phyloP scores from a whole-genome alignment of 2,797 vertebrate genomes.

The Melanotaenia parkinsoni region DNA sequence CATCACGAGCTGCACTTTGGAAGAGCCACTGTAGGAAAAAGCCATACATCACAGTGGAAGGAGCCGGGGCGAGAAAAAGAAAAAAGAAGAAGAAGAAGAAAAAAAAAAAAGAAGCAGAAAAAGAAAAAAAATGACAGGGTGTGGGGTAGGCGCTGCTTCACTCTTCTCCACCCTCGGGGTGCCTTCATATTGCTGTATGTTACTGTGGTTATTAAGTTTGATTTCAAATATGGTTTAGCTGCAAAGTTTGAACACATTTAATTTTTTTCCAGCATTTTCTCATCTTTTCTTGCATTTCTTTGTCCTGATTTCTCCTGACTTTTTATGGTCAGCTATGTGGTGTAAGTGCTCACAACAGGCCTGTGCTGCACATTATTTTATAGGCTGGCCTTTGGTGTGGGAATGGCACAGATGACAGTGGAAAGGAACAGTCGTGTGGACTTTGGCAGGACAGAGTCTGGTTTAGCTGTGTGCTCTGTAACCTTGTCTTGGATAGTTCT shows the following conservation, averaged over 20 bases:
- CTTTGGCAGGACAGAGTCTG: constrained; percentile 88
- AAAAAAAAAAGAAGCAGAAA: constrained; percentile 27
- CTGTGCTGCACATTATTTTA: constrained; percentile 65
- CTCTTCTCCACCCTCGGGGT: constrained; percentile 54
- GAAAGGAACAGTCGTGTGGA: constrained; percentile 90
- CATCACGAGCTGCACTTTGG: constrained; percentile 86
- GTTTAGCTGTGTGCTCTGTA: constrained; percentile 71
- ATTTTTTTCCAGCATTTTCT: neutral
- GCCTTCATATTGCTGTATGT: constrained; percentile 35
- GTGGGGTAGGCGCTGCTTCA: constrained; percentile 45
- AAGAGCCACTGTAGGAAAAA: constrained; percentile 84
- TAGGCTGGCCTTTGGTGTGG: constrained; percentile 87
- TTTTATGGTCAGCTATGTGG: constrained; percentile 43
- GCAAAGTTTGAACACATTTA: constrained; percentile 53
- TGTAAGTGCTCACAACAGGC: constrained; percentile 83
- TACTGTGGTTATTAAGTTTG: constrained; percentile 52
- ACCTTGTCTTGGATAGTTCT: constrained; percentile 33
- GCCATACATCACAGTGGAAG: constrained; percentile 81
- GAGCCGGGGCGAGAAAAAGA: constrained; percentile 54
- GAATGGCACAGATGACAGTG: constrained; percentile 95
- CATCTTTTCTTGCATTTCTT: constrained; percentile 33
- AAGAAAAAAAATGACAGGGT: constrained; percentile 50
- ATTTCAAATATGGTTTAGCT: constrained; percentile 40
- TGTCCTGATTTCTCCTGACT: constrained; percentile 35
- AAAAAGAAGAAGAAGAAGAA: neutral